Base-by-base conservation (phyloP, 2,888 invertebrate species). In the Xestia c-nigrum region DNA sequence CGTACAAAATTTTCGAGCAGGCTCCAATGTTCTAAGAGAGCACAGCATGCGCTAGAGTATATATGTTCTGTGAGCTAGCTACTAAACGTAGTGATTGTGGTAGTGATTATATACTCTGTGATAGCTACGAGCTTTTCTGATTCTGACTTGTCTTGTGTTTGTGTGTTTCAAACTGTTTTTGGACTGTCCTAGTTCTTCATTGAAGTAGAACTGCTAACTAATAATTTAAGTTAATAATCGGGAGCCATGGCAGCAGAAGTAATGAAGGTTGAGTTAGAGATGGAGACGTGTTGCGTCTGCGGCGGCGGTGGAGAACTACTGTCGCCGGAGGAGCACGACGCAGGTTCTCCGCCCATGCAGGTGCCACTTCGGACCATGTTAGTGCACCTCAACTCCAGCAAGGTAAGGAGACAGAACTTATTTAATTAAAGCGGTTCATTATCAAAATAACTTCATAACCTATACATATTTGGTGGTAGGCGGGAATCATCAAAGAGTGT, bases 241-340 rank as follows among this genome's bases (percentile, higher is more conserved):
- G 21, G 21, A 38, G 72, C 47, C 3, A 93, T 93, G 92, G 84
- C 93, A 31, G 75, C 92, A 55, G 89, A 91, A 59, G 88, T 92
- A 57, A 86, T 95, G 91, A 95, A 95, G 81, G 72, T 95, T 14
- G 95, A 96, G 83, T 19, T 89, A 7, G 94, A 93, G 55, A 10
- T 73, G 46, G 96, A 95, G 85, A 72, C 89, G n/a, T 96, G 96
- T 83, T 92, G 93, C 65, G 84, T 96, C n/a, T 96, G 96, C 85
- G 93, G 94, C 78, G 85, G 88, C 63, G 88, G 89, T 80, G 94
- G 92, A 59, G 95, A 95, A 67, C 86, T 96, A 72, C 72, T 92
- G 74, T 90, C 94, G 63, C 95, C 95, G 3, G 96, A 96, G 83
- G 96, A 96, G 81, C 91, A 95, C 79, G 96, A 96, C 86, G 93